Base-by-base conservation (phyloP, 2,113 vertebrate genomes). In the Diglossa brunneiventris region DNA sequence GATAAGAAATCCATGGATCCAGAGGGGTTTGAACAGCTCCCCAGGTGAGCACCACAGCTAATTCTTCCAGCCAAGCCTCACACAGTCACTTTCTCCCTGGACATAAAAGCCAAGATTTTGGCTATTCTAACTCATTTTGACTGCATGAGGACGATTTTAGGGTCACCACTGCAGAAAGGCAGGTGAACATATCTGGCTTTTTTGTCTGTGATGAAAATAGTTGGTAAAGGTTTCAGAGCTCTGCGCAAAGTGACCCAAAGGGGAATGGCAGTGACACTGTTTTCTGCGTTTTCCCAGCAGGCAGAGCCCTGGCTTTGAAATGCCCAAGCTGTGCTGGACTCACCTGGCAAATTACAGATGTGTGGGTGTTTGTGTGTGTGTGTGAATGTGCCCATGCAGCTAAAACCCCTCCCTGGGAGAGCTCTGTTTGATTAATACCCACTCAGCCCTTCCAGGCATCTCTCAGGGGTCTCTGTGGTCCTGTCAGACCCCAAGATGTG, bases 331-430 rank as follows among this genome's bases (percentile, higher is more conserved):
- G 19, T 59, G 19, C 42, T 49, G 50, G 46, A 56, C 26, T 31
- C 42, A 53, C 10, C 31, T 68, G 26, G 26, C 13, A 56, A 50
- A 76, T 37, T 3, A 30, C 0, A 61, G 49, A 41, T 0, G 1
- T 15, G 24, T 56, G 41, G 23, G 19, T 67, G 39, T 70, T 31
- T 59, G 15, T 39, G 39, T 8, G 52, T 4, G 42, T 28, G 26
- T n/a, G 20, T 33, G 35, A 19, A 22, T 4, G 8, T 9, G 35
- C 4, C 13, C n/a, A 56, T 16, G 11, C 55, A 49, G 52, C 70
- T 15, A 24, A 61, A 69, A 27, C n/a, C 13, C 31, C 26, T 46
- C 2, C 0, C 41, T 62, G 68, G 28, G 20, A 53, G 58, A 73
- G 55, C 46, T 64, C 41, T 42, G 5, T 19, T 41, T 20, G 16